Percentiles rank a stretch among this genome's conserved stretches.
These are phyloP conservation scores for Perdita meconis DNA, from an alignment of 2,888 invertebrate species.

Conservation along the genomic window DNA sequence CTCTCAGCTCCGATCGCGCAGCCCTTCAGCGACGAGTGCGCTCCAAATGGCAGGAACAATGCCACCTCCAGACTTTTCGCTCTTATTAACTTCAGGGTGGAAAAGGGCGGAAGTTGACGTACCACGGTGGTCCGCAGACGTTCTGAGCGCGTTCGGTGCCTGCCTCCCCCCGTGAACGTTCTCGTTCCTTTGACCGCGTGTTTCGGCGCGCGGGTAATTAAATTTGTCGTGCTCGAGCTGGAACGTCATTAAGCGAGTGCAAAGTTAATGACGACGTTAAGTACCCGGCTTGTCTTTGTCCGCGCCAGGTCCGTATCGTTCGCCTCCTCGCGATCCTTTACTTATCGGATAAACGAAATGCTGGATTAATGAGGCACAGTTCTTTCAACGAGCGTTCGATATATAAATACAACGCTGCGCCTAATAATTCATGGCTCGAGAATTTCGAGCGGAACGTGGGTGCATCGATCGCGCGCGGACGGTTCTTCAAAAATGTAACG, in stretches of 20 bases:
- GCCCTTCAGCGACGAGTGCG: slow-evolving; percentile 48
- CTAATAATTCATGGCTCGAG: slow-evolving; percentile 27
- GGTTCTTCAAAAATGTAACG: slow-evolving; percentile 9
- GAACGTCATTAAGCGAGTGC: slow-evolving; percentile 38
- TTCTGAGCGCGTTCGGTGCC: slow-evolving; percentile 17
- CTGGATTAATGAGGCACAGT: slow-evolving; percentile 4
- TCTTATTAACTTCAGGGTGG: slow-evolving; percentile 24
- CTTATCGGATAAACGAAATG: slow-evolving; percentile 15
- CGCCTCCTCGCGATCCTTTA: slow-evolving; percentile 9
- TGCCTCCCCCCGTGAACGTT: slow-evolving; percentile 1
- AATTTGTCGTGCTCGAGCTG: slow-evolving; percentile 35
- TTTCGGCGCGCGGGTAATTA: slow-evolving; percentile 47
- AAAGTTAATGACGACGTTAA: slow-evolving; percentile 40
- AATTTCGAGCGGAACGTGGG: neutral
- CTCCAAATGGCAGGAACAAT: slow-evolving; percentile 54
- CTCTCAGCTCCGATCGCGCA: slow-evolving; percentile 56
- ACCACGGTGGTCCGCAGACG: neutral
- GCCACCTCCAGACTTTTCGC: slow-evolving; percentile 33
- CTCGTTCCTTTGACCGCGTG: slow-evolving; percentile 3
- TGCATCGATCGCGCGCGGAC: neutral
- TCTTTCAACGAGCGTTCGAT: slow-evolving; percentile 4
- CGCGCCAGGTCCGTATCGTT: slow-evolving; percentile 35
- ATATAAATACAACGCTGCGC: neutral
- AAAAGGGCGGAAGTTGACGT: neutral
- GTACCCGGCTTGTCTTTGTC: slow-evolving; percentile 26